Base-by-base conservation (phyloP, 1,140 invertebrate species). In the Bombus pyrosoma region DNA sequence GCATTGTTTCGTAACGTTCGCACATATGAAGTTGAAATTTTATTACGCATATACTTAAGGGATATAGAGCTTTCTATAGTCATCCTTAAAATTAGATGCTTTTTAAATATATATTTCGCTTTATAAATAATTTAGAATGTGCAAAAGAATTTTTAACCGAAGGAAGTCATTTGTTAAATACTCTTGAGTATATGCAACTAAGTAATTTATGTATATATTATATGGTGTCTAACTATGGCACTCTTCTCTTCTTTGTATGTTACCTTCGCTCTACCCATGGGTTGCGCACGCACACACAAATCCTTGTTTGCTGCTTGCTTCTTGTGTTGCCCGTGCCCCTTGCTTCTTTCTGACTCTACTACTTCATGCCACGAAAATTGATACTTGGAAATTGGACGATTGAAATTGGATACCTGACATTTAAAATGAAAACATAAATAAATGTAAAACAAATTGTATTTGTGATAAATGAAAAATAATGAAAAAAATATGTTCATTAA, bases 211-310 rank as follows among this genome's bases (percentile, higher is more conserved):
- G 53, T 87, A 81, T 76, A 87, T 91, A 78, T 69, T 86, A 85
- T 91, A 89, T 91, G 69, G 88, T 91, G 89, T 93, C 92, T 94
- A 94, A 94, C 91, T 91, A 89, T 92, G 89, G 92, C 92, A 94
- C 92, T 92, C 78, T 94, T 94, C 80, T 95, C 90, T 93, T 94
- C 91, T 94, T 94, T 94, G 80, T 95, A 94, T 95, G 94, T 95
- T 90, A 91, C 86, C 93, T 91, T 91, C 92, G 91, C 90, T 92
- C 87, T 92, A 91, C 86, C 89, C 89, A 85, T 92, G 93, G 94
- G 93, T 91, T 92, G 90, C 90, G 87, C 91, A 91, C 91, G 92
- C 88, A 91, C 92, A 93, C 90, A 93, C 90, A 93, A 93, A 93
- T 93, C 90, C 92, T 93, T 92, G 90, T 94, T 93, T 92, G 93